Evolutionary conservation across 2,888 invertebrate species (phyloP), one percentile per base, ranked within the genome.

Genomic region (Leptinotarsa haldemani): DNA sequence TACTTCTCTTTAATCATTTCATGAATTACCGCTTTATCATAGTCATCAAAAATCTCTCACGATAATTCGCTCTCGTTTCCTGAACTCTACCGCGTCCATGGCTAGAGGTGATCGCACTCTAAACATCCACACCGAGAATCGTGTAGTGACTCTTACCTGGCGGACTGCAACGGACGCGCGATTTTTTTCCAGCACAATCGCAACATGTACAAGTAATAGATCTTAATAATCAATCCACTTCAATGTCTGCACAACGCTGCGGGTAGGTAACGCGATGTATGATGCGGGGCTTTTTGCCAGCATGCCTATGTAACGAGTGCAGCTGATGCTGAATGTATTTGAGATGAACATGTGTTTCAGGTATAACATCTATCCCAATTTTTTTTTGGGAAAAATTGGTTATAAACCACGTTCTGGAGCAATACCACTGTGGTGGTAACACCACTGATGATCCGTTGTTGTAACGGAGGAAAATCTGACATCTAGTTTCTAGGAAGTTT

Each of bases 211-310:
- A 16, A 15, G 25, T 46, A 68, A 68, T 68, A 46, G 68, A 68
- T 68, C 68, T 40, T 20, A 40, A 56, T 68, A 68, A 68, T 68
- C 68, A 68, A 46, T 68, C 56, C 46, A 68, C 68, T 68, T 68
- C 61, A 40, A 30, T 4, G 30, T 68, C 18, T 13, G 56, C 20
- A 13, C 20, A 68, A 20, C 56, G 68, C 67, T 48, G 61, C 61
- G 53, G 52, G 25, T 52, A 52, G 25, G 40, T 53, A 67, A 52
- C 20, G 20, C 40, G n/a, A 12, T 22, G 20, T 56, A 22, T 16
- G 46, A 25, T 46, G 68, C 46, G 30, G 16, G 68, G 46, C 52
- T 47, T 68, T 68, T 40, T n/a, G 56, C 56, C 56, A 47, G 58
- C 68, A 56, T 68, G 68, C 56, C 20, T 56, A 15, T 40, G 40